Evolutionary conservation across 2,888 invertebrate species (phyloP), one percentile per base, ranked within the genome.

Genomic region (Argyresthia albistria): DNA sequence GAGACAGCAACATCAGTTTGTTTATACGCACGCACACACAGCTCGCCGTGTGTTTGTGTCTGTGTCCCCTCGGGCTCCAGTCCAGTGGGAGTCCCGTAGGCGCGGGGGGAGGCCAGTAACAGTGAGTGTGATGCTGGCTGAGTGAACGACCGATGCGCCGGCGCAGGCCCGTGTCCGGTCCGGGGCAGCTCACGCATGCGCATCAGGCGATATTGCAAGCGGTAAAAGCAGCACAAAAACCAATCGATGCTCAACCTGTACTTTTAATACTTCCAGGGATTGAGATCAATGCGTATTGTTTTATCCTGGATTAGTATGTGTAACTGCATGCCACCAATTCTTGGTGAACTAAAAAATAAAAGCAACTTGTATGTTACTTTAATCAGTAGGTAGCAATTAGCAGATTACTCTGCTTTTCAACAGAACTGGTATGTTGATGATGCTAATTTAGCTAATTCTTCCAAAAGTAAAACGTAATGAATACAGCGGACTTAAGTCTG

Each of bases 91-190:
- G 59, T 62, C 56, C 62, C 59, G 66, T 69, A 69, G 66, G 65
- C 66, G 67, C 69, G 65, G 66, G 68, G 66, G 69, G 71, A 71
- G 72, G 69, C 69, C 65, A 62, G 59, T 59, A 57, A n/a, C n/a
- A n/a, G n/a, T n/a, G n/a, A n/a, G n/a, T n/a, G n/a, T n/a, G n/a
- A n/a, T n/a, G 54, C 16, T 14, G 16, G 43, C 56, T 62, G 72
- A 71, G 73, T 75, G 73, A 76, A 73, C 73, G 73, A 74, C 73
- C 73, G 69, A 69, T 51, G 37, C 50, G 57, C 49, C 43, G 52
- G 46, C 43, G 9, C 46, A 43, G 53, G 46, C 43, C 25, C 12
- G n/a, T 53, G 52, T 50, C 53, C 53, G 15, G 16, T 39, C 50
- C 14, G 25, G n/a, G 49, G 49, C 49, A 37, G 12, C 49, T n/a